These are phyloP conservation scores for Pleuronectes platessa DNA, from an alignment of 2,113 vertebrate genomes.

Conservation along the genomic window DNA sequence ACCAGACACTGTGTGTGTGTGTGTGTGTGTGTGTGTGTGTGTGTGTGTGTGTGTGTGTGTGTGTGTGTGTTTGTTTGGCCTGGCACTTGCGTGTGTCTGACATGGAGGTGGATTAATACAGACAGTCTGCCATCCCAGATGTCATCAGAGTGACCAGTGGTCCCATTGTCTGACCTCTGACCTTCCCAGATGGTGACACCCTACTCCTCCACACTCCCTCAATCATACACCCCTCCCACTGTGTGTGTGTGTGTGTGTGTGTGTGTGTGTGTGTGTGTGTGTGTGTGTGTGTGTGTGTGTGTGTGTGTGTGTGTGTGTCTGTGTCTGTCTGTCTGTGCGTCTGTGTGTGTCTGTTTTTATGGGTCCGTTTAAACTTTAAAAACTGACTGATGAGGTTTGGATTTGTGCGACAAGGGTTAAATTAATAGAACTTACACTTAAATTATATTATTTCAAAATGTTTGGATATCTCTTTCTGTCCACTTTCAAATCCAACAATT, in stretches of 20 bases:
- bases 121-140: conserved; percentile 62
- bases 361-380: neutral
- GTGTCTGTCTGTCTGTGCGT: neutral
- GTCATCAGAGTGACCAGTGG: conserved; percentile 62
- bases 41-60: conserved; percentile 21
- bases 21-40: neutral
- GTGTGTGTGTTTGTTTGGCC: neutral
- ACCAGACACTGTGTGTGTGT: conserved; percentile 36
- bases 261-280: conserved; percentile 16
- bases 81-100: conserved; percentile 11
- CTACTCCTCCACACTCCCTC: conserved; percentile 2
- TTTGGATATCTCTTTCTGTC: too few relatives aligned
- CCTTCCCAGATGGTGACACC: conserved; percentile 73
- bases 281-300: neutral
- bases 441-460: too few relatives aligned
- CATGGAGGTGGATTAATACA: conserved; percentile 22
- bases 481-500: too few relatives aligned
- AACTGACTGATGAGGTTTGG: conserved; percentile 24
- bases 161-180: conserved; percentile 63
- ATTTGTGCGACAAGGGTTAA: neutral
- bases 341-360: neutral
- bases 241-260: conserved; percentile 14
- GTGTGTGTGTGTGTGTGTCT: too few relatives aligned
- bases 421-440: too few relatives aligned
- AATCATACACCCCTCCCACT: neutral